Evolutionary conservation across 2,113 vertebrate species (phyloP).

Genomic region (Sander lucioperca): DNA sequence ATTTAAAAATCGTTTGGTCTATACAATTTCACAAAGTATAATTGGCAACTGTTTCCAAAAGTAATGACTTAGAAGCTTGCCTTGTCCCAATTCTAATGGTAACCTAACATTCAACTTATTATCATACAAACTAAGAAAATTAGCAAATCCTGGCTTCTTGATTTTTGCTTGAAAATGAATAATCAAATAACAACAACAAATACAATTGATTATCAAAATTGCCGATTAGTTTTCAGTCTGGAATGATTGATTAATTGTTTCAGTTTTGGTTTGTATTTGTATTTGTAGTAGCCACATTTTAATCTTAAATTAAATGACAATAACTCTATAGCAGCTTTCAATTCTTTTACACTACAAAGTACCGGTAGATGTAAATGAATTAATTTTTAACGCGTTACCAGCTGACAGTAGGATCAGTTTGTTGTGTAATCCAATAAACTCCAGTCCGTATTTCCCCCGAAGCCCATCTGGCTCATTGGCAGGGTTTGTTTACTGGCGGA

Average conservation of each 20-base stretch:
- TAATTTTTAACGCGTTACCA: constrained; percentile 13
- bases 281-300: neutral
- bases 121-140: neutral
- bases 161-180: neutral
- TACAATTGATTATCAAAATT: no score
- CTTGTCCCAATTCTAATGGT: no score
- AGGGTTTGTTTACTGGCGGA: constrained; percentile 90
- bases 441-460: constrained; percentile 88
- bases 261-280: no score
- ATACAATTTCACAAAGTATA: neutral
- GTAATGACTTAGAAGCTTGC: neutral
- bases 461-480: constrained; percentile 87
- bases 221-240: neutral
- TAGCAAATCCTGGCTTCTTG: neutral
- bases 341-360: neutral
- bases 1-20: neutral
- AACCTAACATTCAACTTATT: neutral
- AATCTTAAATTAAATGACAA: neutral
- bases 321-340: no score
- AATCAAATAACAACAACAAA: no score
- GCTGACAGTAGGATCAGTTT: constrained; percentile 44
- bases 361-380: constrained; percentile 1
- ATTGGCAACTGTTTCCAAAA: neutral
- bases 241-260: neutral
- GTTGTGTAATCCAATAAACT: constrained; percentile 77